These are phyloP conservation scores for Pseudoips prasinana DNA, from an alignment of 2,888 invertebrate species.

Conservation along the genomic window DNA sequence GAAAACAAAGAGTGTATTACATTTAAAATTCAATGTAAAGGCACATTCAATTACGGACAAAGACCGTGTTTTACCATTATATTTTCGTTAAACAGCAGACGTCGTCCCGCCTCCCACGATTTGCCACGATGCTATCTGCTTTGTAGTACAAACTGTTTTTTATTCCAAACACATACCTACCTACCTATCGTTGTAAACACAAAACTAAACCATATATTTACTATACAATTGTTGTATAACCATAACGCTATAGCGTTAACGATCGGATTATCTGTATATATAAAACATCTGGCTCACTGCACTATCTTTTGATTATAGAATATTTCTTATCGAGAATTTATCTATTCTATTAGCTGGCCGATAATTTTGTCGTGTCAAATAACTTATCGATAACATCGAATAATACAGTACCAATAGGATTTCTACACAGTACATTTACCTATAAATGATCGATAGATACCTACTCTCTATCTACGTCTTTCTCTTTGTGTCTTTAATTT, in stretches of 20 bases:
- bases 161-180: conserved; percentile 31
- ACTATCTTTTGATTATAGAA: conserved; percentile 21
- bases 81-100: conserved; percentile 46
- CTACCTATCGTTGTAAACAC: conserved; percentile 21
- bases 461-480: too few relatives aligned
- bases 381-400: conserved; percentile 27
- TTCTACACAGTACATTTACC: too few relatives aligned
- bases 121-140: conserved; percentile 37
- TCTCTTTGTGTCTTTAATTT: too few relatives aligned
- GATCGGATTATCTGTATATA: conserved; percentile 21
- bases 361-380: conserved; percentile 27
- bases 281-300: conserved; percentile 16
- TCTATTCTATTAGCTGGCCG: conserved; percentile 19
- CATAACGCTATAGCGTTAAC: conserved; percentile 10
- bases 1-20: conserved; percentile 58
- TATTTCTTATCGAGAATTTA: conserved; percentile 19
- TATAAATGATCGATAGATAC: too few relatives aligned
- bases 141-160: conserved; percentile 36
- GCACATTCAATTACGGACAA: conserved; percentile 57
- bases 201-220: conserved; percentile 21
- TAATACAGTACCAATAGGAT: too few relatives aligned
- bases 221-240: conserved; percentile 20
- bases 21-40: conserved; percentile 68
- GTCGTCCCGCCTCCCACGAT: conserved; percentile 49
- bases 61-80: conserved; percentile 57